Conservation (phyloP, 2,113 vertebrate genomes). For the Zeus faber region DNA sequence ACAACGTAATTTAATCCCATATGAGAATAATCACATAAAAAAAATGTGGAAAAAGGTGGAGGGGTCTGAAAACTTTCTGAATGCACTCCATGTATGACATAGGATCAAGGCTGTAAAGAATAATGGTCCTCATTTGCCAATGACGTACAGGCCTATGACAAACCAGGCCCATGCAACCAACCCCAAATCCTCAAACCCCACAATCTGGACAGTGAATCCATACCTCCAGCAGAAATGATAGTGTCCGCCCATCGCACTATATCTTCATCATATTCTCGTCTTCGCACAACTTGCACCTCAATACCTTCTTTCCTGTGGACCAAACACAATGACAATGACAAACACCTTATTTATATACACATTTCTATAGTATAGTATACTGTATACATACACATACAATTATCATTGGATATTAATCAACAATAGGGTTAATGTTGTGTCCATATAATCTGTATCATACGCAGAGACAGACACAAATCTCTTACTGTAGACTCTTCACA, state of each 20-base stretch:
- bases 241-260: conserved; percentile 94
- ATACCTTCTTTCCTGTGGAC: conserved; percentile 81
- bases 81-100: too few species aligned
- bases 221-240: conserved; percentile 94
- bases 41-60: too few species aligned
- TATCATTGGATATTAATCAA: background rate
- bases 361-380: background rate
- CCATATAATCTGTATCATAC: background rate
- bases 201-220: background rate
- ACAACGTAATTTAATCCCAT: too few species aligned
- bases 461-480: background rate
- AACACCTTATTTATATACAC: too few species aligned
- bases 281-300: conserved; percentile 88
- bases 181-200: too few species aligned
- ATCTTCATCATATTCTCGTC: conserved; percentile 89
- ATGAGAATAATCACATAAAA: too few species aligned
- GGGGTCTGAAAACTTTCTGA: too few species aligned
- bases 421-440: too few species aligned
- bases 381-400: background rate
- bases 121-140: too few species aligned
- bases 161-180: too few species aligned
- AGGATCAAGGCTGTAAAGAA: too few species aligned
- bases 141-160: too few species aligned
- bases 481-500: conserved; percentile 88
- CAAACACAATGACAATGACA: conserved; percentile 17